phyloP scores from a whole-genome alignment of 2,888 invertebrate genomes.

The Nebria brevicollis region DNA sequence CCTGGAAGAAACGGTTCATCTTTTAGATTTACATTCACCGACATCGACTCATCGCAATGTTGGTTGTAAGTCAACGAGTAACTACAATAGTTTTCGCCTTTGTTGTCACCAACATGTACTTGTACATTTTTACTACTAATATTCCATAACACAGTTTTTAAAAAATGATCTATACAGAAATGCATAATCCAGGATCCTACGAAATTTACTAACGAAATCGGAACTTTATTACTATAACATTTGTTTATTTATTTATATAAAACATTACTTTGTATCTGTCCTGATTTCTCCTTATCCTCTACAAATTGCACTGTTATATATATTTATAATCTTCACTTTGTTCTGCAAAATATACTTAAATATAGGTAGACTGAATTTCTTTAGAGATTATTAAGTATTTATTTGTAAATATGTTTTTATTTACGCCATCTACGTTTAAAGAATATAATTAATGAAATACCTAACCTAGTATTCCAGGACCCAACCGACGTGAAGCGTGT shows the following conservation, averaged over 20 bases:
- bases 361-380: conserved; percentile 21
- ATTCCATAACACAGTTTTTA: conserved; percentile 6
- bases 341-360: conserved; percentile 11
- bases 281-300: not conserved
- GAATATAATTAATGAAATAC: too few species aligned
- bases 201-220: conserved; percentile 23
- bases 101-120: conserved; percentile 4
- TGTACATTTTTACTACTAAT: not conserved
- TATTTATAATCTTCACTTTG: conserved; percentile 18
- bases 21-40: not conserved
- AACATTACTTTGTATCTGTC: conserved; percentile 30
- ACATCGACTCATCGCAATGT: not conserved
- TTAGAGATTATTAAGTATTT: conserved; percentile 6
- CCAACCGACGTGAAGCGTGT: too few species aligned
- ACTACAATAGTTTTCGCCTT: not conserved
- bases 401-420: too few species aligned
- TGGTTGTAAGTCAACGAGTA: not conserved
- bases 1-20: conserved; percentile 19
- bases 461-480: too few species aligned
- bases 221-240: not conserved
- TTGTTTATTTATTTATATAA: not conserved
- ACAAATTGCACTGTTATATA: conserved; percentile 13
- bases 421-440: too few species aligned
- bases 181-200: conserved; percentile 25
- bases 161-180: conserved; percentile 16